Evolutionary conservation across 1,140 invertebrate species (phyloP), one percentile per base, ranked within the genome.

Genomic region (Copidosoma floridanum): DNA sequence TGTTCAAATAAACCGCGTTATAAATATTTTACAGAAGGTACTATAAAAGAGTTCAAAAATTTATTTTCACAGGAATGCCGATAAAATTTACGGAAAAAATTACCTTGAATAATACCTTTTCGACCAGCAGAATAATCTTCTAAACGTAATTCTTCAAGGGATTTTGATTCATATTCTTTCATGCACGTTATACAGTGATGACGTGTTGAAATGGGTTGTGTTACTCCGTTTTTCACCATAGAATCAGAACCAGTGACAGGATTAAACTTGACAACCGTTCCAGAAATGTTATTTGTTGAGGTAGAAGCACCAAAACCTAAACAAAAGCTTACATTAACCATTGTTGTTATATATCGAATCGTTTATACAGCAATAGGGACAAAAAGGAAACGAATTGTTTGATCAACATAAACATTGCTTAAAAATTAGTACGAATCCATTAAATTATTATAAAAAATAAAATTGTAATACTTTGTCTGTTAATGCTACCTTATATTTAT

Each of bases 161-260:
- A 95, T 82, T 98, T 98, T 21, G 72, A 81, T 72, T 98, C 95
- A 80, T 98, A 98, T 71, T 98, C 95, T 81, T 98, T 97, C 96
- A 98, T 98, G 61, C 91, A 93, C 4, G 93, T 95, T 38, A 98
- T 98, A 73, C 94, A 97, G 74, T 97, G 92, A 77, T 97, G 94
- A 67, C 91, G 86, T 2, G 94, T 98, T 57, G 85, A 91, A 63
- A 99, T 94, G 57, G 82, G 94, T 65, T 87, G 86, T 1, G 88
- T 86, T 11, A 85, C 83, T 3, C 92, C 92, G 76, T 89, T 89
- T 77, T 97, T 97, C 53, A 93, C 85, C 82, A 98, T 90, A 1
- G 94, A 92, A 75, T 98, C 95, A 1, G 87, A 92, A 18, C 94
- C 94, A 46, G 87, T 88, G 0, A 93, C 85, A 0, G 95, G 89